phyloP scores from a whole-genome alignment of 2,797 vertebrate species.

The Dendrocincla fuliginosa region DNA sequence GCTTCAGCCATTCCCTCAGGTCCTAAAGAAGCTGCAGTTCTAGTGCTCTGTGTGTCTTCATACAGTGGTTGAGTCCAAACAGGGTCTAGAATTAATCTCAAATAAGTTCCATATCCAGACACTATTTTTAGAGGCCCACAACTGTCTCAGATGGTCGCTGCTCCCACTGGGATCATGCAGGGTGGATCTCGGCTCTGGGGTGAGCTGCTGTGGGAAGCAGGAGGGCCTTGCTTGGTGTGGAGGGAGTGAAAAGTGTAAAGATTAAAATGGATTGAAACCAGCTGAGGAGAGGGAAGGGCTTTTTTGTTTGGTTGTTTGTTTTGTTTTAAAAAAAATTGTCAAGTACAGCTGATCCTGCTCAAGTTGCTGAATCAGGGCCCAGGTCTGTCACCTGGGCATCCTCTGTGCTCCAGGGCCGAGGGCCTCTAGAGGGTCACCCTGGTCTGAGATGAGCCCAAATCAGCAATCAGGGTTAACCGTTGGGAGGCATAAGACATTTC shows the following conservation, averaged over 20 bases:
- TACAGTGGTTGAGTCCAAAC: background rate
- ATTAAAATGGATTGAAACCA: conserved; percentile 31
- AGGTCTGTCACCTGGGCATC: background rate
- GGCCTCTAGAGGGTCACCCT: background rate
- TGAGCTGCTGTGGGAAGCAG: background rate
- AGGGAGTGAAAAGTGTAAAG: background rate
- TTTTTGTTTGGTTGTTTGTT: too few relatives aligned
- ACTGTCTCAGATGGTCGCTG: background rate
- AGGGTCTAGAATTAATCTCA: background rate
- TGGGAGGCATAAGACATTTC: background rate
- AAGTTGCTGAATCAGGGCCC: background rate
- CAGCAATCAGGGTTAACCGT: background rate
- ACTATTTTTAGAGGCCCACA: background rate
- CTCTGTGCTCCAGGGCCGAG: background rate
- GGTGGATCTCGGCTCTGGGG: rapidly evolving
- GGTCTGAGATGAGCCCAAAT: background rate
- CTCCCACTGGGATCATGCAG: background rate
- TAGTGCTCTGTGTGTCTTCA: background rate
- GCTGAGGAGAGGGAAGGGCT: background rate
- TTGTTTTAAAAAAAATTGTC: background rate
- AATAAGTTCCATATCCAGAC: background rate
- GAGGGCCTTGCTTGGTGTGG: rapidly evolving
- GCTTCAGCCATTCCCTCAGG: background rate
- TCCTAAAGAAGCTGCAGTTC: background rate
- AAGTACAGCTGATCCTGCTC: background rate